Conservation (phyloP, 2,797 vertebrate species). For the Aphelocoma californica region DNA sequence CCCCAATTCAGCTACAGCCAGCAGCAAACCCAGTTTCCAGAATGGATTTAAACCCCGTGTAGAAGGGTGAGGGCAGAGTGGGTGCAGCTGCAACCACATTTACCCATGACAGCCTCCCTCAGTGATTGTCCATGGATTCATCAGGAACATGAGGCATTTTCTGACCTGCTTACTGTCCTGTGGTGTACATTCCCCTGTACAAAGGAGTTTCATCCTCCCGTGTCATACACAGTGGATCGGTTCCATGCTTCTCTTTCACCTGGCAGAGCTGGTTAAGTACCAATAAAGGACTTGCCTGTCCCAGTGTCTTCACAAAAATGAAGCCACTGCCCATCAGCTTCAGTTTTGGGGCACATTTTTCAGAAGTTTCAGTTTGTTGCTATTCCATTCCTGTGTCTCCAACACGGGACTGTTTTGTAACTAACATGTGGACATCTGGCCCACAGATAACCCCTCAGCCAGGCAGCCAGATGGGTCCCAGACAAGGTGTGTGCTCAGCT, state of each 20-base stretch:
- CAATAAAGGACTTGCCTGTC: not conserved
- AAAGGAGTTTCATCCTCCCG: not conserved
- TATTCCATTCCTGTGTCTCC: not conserved
- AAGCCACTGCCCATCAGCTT: not conserved
- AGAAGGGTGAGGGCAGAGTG: not conserved
- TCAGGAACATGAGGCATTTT: not conserved
- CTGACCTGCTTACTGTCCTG: not conserved
- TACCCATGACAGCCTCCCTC: not conserved
- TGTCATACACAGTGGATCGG: too few relatives aligned
- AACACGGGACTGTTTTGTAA: not conserved
- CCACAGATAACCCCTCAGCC: not conserved
- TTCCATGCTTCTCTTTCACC: not conserved
- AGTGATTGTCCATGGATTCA: not conserved
- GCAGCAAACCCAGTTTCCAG: not conserved
- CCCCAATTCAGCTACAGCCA: not conserved
- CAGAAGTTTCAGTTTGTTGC: not conserved
- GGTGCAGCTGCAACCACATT: not conserved
- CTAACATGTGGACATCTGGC: too few relatives aligned
- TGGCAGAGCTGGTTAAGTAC: not conserved
- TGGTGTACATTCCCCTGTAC: not conserved
- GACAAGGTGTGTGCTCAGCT: fast-evolving
- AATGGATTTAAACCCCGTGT: not conserved
- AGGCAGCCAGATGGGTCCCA: not conserved
- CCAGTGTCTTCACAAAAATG: not conserved
- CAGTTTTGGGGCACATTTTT: not conserved